Conservation (phyloP, 2,888 invertebrate genomes). For the Eupelmus urozonus region DNA sequence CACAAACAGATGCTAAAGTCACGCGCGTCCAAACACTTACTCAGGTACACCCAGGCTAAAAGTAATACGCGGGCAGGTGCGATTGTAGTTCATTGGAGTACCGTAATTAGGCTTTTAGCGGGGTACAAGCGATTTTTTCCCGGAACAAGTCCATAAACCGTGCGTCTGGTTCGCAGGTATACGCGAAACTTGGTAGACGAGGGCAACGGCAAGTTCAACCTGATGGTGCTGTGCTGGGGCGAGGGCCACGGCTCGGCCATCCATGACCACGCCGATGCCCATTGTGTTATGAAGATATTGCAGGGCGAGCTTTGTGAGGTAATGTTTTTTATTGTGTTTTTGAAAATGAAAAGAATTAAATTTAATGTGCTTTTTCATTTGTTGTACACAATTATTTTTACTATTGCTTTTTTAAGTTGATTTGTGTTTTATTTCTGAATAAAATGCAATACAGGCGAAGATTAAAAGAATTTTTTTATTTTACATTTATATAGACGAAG, state of each 20-base stretch:
- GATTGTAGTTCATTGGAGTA: no score
- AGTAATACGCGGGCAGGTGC: no score
- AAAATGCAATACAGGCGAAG: no score
- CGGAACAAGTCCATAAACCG: not conserved
- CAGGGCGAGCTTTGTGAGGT: conserved; percentile 91
- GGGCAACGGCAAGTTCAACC: conserved; percentile 97
- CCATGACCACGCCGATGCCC: conserved; percentile 97
- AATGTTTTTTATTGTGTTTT: conserved; percentile 16
- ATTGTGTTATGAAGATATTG: conserved; percentile 98
- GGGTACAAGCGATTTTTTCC: no score
- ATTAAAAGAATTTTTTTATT: not conserved
- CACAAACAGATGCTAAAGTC: no score
- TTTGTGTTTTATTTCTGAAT: no score
- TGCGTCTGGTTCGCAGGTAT: conserved; percentile 81
- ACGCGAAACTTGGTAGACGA: conserved; percentile 96
- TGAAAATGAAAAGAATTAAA: conserved; percentile 68
- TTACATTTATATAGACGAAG: conserved; percentile 75
- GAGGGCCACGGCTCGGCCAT: conserved; percentile 96
- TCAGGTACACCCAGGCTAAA: no score
- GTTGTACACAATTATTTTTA: not conserved
- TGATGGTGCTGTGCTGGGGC: conserved; percentile 99
- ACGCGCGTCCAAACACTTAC: no score
- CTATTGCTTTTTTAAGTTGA: no score
- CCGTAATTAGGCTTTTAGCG: no score
- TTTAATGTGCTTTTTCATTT: conserved; percentile 12